Evolutionary conservation across 2,113 vertebrate genomes (phyloP), one percentile per base, ranked within the genome.

Genomic region (Pao palembangensis): DNA sequence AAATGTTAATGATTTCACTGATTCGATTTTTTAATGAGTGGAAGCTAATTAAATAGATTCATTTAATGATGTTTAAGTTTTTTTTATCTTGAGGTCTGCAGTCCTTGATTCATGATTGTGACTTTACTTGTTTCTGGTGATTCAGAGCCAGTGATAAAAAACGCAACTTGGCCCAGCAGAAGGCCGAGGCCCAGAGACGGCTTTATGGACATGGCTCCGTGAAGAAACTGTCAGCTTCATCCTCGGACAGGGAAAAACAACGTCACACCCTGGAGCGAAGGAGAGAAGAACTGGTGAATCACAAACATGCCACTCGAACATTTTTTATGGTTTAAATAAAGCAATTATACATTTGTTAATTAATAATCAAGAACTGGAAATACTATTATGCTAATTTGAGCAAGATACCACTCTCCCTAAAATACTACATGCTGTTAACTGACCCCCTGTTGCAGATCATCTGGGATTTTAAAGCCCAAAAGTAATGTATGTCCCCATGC

Each of bases 121-220:
- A 67, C 31, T 49, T 8, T 44, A 21, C 38, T 51, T 63, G 21
- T 23, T 74, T 48, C 6, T 21, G 54, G 73, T 5, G 67, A 80
- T 89, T 66, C 83, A 99, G 97, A 86, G 93, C 94, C 53, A 98
- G 97, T 6, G 97, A 99, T 89, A 98, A 97, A 89, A 95, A 94
- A 62, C 94, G 85, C 73, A 98, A 98, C 87, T 89, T 99, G 85
- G 97, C 95, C 23, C 95, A 95, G 80, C 95, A 99, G 79, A 99
- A 99, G 85, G 97, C 96, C 0, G 97, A 98, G 72, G 95, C 97
- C 72, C 96, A 98, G 72, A 93, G 89, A 63, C 91, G 97, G 6
- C 91, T 99, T 0, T 99, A 99, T 6, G 97, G 97, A 61, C 95
- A 98, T 44, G 94, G 94, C 49, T 90, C 94, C 51, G 86, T 92